Percentiles rank a stretch among this genome's conserved stretches.
Evolutionary conservation across 1,140 invertebrate species (phyloP).

Genomic region (Tetragnatha versicolor): DNA sequence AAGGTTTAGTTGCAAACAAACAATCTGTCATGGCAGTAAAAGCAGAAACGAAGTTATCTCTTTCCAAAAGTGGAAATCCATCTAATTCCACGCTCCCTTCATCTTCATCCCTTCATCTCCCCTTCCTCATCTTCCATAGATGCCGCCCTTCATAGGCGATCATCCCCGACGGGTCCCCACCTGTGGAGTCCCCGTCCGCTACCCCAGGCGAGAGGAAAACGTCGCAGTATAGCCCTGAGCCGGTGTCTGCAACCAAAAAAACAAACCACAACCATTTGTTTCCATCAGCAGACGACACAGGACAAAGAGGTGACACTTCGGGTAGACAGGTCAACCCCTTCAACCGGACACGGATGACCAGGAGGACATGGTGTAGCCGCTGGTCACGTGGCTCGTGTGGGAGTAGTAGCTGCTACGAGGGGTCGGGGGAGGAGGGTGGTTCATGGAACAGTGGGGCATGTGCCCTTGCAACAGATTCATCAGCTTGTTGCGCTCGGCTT

Average conservation of each 20-base stretch:
- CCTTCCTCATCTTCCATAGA: neutral
- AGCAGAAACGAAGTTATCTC: too few species aligned
- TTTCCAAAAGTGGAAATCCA: neutral
- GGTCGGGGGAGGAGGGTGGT: neutral
- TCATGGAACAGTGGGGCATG: slow-evolving; percentile 42
- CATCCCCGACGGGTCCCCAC: neutral
- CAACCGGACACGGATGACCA: slow-evolving; percentile 48
- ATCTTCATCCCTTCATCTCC: neutral
- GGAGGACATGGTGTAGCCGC: neutral
- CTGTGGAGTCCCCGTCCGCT: neutral
- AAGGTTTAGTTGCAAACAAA: too few species aligned
- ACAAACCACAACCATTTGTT: slow-evolving; percentile 53
- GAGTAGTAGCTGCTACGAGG: neutral
- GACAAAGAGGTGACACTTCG: slow-evolving; percentile 16
- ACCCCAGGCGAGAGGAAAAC: slow-evolving; percentile 13
- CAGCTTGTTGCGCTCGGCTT: slow-evolving; percentile 75
- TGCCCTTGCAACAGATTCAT: slow-evolving; percentile 72
- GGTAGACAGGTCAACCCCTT: neutral
- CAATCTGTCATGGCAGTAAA: too few species aligned
- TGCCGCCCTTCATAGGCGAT: slow-evolving; percentile 35
- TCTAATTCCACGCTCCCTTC: neutral
- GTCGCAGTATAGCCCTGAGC: slow-evolving; percentile 54
- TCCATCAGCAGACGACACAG: slow-evolving; percentile 53
- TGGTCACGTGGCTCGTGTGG: neutral
- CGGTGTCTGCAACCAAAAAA: slow-evolving; percentile 54